Evolutionary conservation across 2,113 vertebrate species (phyloP), one percentile per base, ranked within the genome.

Genomic region (Calidris pugnax): DNA sequence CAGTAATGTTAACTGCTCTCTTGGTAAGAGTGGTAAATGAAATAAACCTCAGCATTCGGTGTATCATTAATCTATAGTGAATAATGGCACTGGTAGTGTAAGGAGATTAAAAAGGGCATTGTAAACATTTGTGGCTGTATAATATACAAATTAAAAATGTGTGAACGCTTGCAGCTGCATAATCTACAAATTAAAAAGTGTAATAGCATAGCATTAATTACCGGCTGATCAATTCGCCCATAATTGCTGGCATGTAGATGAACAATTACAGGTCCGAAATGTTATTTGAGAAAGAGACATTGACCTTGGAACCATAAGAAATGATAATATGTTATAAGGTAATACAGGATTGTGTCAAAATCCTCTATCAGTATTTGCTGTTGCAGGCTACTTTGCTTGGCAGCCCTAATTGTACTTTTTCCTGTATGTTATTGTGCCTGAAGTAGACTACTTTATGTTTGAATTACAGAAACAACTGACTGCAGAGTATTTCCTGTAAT

Each of bases 81-180:
- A 98, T 98, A 98, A 98, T 98, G 96, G 97, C 93, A 95, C 90
- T 95, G 95, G 97, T 98, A 98, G 98, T 98, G 97, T 98, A 98
- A 98, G 98, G 98, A 98, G 98, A 98, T 98, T 98, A 98, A 98
- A 98, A 98, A 98, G 98, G 98, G 98, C 98, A 98, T 98, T 98
- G 98, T 98, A 98, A 98, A 98, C 98, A 98, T 98, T 98, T 98
- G 98, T 98, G 98, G 98, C 98, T 98, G 98, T 98, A 98, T 98
- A 98, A 98, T 98, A 98, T 98, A 98, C 98, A 98, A 98, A 98
- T 98, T 98, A 98, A 98, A 98, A 98, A 98, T 97, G 98, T 98
- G 98, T 97, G 98, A 98, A 98, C 10, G 96, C 97, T 98, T 96
- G 94, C 98, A 98, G 98, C 98, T 98, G 98, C 98, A 98, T 98